phyloP scores from a whole-genome alignment of 2,113 vertebrate genomes.

The Heterochromis multidens region DNA sequence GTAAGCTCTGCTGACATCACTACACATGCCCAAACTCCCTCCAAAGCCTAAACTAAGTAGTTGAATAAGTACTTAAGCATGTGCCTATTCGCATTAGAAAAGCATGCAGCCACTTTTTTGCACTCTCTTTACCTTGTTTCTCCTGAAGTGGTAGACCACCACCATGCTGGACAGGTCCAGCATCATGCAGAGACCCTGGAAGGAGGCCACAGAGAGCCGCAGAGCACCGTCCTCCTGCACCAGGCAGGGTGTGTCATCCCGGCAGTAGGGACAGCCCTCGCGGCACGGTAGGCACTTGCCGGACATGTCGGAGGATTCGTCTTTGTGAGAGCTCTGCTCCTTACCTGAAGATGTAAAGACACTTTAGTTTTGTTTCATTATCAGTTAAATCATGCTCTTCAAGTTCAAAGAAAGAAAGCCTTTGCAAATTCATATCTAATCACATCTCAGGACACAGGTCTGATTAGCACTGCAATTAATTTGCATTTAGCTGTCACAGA shows the following conservation, averaged over 20 bases:
- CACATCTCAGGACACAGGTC: not conserved
- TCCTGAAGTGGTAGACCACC: constrained; percentile 90
- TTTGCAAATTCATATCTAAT: not conserved
- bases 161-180: constrained; percentile 89
- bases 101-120: not conserved
- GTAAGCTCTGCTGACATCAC: not conserved
- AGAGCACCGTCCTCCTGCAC: constrained; percentile 87
- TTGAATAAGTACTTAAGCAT: not conserved
- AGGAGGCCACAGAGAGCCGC: constrained; percentile 87
- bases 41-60: not conserved
- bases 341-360: constrained; percentile 71
- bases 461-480: constrained; percentile 30
- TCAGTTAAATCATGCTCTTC: not conserved
- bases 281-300: constrained; percentile 88
- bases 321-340: constrained; percentile 53
- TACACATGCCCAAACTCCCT: not conserved
- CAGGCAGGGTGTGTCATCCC: constrained; percentile 89
- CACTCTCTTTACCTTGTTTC: constrained; percentile 86
- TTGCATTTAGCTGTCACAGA: constrained; percentile 9
- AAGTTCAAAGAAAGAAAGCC: not conserved
- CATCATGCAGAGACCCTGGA: constrained; percentile 93
- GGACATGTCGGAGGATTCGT: constrained; percentile 76
- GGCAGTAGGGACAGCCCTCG: constrained; percentile 88
- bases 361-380: not conserved
- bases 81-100: not conserved